These are phyloP conservation scores for Parnassius mnemosyne DNA, from an alignment of 2,888 invertebrate genomes.

Conservation along the genomic window DNA sequence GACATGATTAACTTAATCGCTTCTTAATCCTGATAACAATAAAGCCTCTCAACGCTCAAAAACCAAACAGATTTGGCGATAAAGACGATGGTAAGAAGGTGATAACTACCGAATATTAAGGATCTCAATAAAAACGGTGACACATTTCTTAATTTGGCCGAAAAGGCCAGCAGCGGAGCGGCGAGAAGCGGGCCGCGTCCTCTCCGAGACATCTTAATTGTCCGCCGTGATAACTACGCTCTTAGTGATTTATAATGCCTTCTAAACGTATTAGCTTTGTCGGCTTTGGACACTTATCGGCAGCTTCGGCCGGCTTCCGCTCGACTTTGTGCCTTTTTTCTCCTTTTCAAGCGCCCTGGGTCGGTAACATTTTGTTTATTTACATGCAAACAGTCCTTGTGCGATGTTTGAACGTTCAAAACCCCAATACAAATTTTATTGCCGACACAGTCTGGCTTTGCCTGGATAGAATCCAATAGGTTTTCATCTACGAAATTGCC, in stretches of 20 bases:
- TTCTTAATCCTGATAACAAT: slow-evolving; percentile 3
- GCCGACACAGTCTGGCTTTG: slow-evolving; percentile 1
- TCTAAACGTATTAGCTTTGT: slow-evolving; percentile 72
- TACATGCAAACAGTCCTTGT: slow-evolving; percentile 33
- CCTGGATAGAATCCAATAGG: no score
- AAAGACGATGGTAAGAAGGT: slow-evolving; percentile 10
- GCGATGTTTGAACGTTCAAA: slow-evolving; percentile 18
- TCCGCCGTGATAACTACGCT: slow-evolving; percentile 60
- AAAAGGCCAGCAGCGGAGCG: slow-evolving; percentile 28
- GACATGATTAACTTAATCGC: neutral
- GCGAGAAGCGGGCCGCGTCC: slow-evolving; percentile 28
- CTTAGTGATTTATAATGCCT: slow-evolving; percentile 71
- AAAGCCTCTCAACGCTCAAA: slow-evolving; percentile 3
- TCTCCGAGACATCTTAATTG: slow-evolving; percentile 69
- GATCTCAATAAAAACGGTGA: slow-evolving; percentile 35
- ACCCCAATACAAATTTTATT: slow-evolving; percentile 29
- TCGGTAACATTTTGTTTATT: slow-evolving; percentile 32
- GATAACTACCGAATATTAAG: slow-evolving; percentile 22
- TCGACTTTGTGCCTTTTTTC: slow-evolving; percentile 45
- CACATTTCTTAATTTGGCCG: slow-evolving; percentile 40
- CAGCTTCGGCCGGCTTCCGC: slow-evolving; percentile 64
- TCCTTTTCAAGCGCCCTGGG: slow-evolving; percentile 28
- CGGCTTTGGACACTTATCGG: slow-evolving; percentile 65
- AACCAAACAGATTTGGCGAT: slow-evolving; percentile 14
- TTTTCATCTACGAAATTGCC: no score